Conservation (phyloP, 2,113 vertebrate species). For the Eleginops maclovinus region DNA sequence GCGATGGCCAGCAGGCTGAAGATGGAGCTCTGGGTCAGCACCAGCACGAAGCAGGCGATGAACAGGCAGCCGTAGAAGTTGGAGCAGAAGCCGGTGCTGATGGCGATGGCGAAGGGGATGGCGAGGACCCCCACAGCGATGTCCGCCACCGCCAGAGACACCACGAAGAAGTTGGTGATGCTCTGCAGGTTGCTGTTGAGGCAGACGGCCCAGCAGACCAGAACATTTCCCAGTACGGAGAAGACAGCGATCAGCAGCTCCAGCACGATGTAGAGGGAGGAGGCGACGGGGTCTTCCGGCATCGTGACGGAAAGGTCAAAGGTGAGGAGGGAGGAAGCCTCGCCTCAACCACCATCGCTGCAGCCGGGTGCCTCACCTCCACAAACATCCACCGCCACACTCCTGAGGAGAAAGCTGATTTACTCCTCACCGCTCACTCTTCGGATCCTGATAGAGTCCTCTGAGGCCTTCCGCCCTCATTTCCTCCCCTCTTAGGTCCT, state of each 20-base stretch:
- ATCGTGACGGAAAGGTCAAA: slow-evolving; percentile 82
- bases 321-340: slow-evolving; percentile 75
- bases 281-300: slow-evolving; percentile 70
- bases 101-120: slow-evolving; percentile 94
- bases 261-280: slow-evolving; percentile 81
- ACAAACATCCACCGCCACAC: slow-evolving; percentile 20
- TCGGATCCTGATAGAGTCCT: slow-evolving; percentile 22
- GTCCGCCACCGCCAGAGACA: slow-evolving; percentile 94
- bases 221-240: slow-evolving; percentile 93
- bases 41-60: slow-evolving; percentile 95
- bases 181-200: slow-evolving; percentile 96
- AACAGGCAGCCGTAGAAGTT: slow-evolving; percentile 96
- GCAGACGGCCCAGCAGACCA: slow-evolving; percentile 97
- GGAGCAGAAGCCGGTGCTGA: slow-evolving; percentile 96
- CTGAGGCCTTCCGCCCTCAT: slow-evolving; percentile 21
- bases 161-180: slow-evolving; percentile 97
- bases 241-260: slow-evolving; percentile 92
- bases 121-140: slow-evolving; percentile 95
- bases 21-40: slow-evolving; percentile 97
- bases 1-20: slow-evolving; percentile 98
- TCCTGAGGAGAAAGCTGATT: too few species aligned
- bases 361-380: slow-evolving; percentile 69
- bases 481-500: slow-evolving; percentile 18
- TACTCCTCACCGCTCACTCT: background rate
- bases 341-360: slow-evolving; percentile 91